These are phyloP conservation scores for Pararge aegeria DNA, from an alignment of 1,140 invertebrate genomes.

Conservation along the genomic window DNA sequence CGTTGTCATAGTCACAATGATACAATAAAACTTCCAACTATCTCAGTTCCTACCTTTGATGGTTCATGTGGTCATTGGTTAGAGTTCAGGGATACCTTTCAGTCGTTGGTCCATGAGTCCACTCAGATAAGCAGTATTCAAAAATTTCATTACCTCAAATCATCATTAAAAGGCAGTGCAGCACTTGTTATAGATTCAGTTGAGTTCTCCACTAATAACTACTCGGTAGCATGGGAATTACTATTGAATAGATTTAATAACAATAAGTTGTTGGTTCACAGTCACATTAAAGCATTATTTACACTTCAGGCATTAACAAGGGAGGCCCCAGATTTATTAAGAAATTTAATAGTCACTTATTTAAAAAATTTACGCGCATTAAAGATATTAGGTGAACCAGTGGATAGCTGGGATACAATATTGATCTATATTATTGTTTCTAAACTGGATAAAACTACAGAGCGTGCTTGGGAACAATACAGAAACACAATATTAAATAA, in stretches of 20 bases:
- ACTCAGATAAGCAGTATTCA: constrained; percentile 8
- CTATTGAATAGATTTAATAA: constrained; percentile 29
- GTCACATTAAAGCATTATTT: constrained; percentile 30
- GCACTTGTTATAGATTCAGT: constrained; percentile 18
- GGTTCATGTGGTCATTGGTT: constrained; percentile 11
- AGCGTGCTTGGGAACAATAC: constrained; percentile 14
- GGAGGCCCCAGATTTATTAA: constrained; percentile 12
- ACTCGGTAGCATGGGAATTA: constrained; percentile 23
- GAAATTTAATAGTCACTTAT: neutral
- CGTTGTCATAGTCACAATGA: too few relatives aligned
- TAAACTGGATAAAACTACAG: constrained; percentile 12
- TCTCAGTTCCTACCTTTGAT: constrained; percentile 1
- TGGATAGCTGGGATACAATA: constrained; percentile 12
- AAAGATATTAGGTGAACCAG: constrained; percentile 14
- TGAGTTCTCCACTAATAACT: constrained; percentile 15
- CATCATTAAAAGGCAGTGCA: constrained; percentile 16
- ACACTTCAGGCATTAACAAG: constrained; percentile 20
- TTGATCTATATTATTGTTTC: constrained; percentile 10
- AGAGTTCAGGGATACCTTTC: constrained; percentile 13
- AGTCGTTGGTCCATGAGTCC: neutral
- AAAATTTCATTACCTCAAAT: constrained; percentile 16
- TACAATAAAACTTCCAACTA: too few relatives aligned
- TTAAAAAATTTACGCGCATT: constrained; percentile 15
- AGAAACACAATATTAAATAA: constrained; percentile 4
- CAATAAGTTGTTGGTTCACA: constrained; percentile 27